phyloP scores from a whole-genome alignment of 2,113 vertebrate genomes.

The Silurus meridionalis region DNA sequence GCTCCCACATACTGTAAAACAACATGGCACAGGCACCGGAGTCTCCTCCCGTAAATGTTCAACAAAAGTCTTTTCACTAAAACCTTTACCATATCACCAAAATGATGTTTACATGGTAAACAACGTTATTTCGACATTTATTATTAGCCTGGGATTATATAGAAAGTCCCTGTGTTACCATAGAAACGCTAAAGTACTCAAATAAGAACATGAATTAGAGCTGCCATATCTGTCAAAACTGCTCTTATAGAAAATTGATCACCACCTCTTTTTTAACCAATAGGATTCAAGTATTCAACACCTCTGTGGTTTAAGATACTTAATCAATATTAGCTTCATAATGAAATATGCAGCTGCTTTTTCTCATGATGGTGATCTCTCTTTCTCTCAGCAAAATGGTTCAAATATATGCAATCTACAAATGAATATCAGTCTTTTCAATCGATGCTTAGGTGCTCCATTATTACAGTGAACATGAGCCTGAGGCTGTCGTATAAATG shows the following conservation, averaged over 20 bases:
- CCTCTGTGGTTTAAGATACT: not conserved
- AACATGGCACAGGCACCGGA: not conserved
- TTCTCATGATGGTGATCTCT: not conserved
- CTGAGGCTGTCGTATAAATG: not conserved
- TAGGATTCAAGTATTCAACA: not conserved
- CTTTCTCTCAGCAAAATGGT: not conserved
- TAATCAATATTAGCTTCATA: not conserved
- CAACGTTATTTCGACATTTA: not conserved
- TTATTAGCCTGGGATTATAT: not conserved
- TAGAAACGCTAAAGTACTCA: not conserved
- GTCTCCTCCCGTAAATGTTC: not conserved
- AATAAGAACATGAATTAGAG: not conserved
- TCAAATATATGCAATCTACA: not conserved
- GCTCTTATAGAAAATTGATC: not conserved
- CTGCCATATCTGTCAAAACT: not conserved
- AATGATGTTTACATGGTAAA: not conserved
- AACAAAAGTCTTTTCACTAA: not conserved
- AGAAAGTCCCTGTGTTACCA: not conserved
- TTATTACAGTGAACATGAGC: not conserved
- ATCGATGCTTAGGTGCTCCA: not conserved
- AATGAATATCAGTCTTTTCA: not conserved
- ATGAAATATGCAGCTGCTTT: not conserved
- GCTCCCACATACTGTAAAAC: not conserved
- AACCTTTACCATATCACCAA: not conserved
- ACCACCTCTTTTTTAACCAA: not conserved